Evolutionary conservation across 2,113 vertebrate genomes (phyloP).

Genomic region (Nycticebus coucang): DNA sequence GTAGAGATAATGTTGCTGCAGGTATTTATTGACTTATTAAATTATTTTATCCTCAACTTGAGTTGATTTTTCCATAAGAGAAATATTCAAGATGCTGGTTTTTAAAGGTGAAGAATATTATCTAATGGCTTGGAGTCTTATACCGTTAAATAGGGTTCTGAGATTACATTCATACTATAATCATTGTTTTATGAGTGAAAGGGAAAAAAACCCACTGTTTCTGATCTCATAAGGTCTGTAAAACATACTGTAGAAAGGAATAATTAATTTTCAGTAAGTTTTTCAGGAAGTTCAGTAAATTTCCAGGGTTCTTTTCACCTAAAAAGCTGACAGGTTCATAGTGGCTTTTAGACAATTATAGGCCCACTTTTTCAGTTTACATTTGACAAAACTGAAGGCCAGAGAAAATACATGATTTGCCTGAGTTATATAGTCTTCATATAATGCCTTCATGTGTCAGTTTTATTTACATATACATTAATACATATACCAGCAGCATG

Average conservation of each 20-base stretch:
- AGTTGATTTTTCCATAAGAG: not conserved
- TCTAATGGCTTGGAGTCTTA: conserved; percentile 11
- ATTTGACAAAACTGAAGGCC: not conserved
- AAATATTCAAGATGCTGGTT: conserved; percentile 10
- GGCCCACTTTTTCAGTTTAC: not conserved
- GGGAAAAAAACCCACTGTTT: not conserved
- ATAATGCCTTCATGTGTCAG: not conserved
- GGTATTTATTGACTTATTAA: conserved; percentile 16
- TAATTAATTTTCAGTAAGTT: conserved; percentile 27
- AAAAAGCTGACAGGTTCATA: not conserved
- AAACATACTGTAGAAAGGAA: not conserved
- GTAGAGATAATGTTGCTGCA: not conserved
- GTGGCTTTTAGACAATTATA: not conserved
- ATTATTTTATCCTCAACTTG: not conserved
- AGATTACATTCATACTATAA: not conserved
- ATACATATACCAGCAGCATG: not conserved
- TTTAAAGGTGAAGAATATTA: conserved; percentile 12
- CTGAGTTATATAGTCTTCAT: not conserved
- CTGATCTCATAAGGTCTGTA: not conserved
- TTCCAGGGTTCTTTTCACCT: not conserved
- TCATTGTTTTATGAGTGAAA: conserved; percentile 24
- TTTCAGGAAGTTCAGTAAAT: conserved; percentile 4
- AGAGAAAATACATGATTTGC: not conserved
- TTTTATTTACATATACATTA: not conserved
- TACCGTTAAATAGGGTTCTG: not conserved